phyloP scores from a whole-genome alignment of 1,140 invertebrate species.

The Gonioctena quinquepunctata region DNA sequence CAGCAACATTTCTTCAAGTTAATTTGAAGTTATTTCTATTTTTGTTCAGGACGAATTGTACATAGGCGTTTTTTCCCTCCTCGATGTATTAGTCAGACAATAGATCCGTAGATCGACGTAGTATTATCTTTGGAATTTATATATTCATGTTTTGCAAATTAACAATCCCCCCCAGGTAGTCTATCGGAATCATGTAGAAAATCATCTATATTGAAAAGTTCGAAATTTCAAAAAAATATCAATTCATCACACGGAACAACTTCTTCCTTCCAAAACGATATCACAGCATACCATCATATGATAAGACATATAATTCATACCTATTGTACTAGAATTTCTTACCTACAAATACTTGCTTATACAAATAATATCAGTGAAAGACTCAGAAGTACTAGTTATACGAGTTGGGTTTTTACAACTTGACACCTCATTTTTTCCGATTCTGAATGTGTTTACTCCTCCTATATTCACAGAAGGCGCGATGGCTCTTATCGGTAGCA shows the following conservation, averaged over 20 bases:
- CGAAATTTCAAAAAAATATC: background rate
- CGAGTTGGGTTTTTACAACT: background rate
- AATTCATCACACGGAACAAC: background rate
- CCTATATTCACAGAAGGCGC: too few relatives aligned
- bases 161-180: background rate
- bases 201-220: background rate
- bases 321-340: background rate
- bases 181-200: background rate
- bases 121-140: background rate
- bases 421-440: too few relatives aligned
- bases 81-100: too few relatives aligned
- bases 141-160: background rate
- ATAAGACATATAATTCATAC: background rate
- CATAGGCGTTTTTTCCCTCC: too few relatives aligned
- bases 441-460: too few relatives aligned
- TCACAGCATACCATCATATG: slow-evolving; percentile 1
- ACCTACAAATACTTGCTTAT: background rate
- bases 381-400: background rate
- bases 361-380: background rate
- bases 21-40: too few relatives aligned
- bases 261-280: background rate
- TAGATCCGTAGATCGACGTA: background rate
- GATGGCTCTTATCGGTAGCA: too few relatives aligned
- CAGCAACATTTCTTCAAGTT: too few relatives aligned
- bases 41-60: too few relatives aligned